Conservation (phyloP, 2,113 vertebrate genomes). For the Paralichthys olivaceus region DNA sequence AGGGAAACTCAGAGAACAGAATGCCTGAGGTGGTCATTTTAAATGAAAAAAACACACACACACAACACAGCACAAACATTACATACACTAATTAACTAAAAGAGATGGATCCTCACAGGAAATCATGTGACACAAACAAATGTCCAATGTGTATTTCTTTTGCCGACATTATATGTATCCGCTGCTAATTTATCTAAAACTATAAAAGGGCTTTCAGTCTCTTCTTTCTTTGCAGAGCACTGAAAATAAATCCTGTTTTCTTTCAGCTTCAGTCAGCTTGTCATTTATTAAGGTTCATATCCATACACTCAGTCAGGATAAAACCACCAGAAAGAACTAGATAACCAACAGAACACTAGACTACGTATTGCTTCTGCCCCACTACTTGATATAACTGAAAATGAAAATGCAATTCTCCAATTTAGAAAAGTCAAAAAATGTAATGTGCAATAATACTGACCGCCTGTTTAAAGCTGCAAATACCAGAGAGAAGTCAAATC, state of each 20-base stretch:
- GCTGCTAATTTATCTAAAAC: background rate
- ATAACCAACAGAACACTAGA: background rate
- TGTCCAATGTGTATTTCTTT: background rate
- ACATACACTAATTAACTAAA: slow-evolving; percentile 29
- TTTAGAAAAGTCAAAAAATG: no score
- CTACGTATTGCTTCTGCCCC: background rate
- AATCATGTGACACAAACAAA: slow-evolving; percentile 24
- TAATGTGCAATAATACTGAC: background rate
- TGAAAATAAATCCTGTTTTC: background rate
- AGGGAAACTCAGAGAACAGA: background rate
- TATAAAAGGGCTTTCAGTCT: background rate
- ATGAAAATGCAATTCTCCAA: background rate
- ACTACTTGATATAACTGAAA: background rate
- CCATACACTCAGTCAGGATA: background rate
- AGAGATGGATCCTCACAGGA: slow-evolving; percentile 21
- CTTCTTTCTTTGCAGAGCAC: background rate
- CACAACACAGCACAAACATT: background rate
- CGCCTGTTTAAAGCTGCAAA: no score
- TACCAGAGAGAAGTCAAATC: no score
- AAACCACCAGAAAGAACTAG: background rate
- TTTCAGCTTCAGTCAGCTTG: background rate
- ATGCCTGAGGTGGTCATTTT: background rate
- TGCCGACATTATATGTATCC: background rate
- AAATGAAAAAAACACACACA: no score
- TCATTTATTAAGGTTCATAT: background rate